phyloP scores from a whole-genome alignment of 2,888 invertebrate genomes.

The Stenchaetothrips biformis region DNA sequence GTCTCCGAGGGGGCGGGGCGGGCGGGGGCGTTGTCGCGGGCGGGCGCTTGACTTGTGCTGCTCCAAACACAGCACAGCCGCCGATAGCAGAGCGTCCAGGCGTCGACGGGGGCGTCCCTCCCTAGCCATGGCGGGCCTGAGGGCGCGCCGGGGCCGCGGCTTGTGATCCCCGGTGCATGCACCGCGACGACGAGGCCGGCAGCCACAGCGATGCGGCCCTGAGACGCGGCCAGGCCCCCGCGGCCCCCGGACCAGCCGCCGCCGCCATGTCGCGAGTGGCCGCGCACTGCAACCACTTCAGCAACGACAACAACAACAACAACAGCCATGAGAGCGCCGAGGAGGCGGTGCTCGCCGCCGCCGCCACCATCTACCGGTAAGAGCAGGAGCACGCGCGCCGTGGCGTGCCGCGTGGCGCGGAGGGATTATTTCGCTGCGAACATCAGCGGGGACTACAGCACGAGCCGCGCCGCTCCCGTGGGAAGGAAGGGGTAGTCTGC shows the following conservation, averaged over 20 bases:
- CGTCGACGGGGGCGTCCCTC: too few relatives aligned
- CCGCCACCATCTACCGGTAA: constrained; percentile 39
- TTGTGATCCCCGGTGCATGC: too few relatives aligned
- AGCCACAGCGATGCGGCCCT: not conserved
- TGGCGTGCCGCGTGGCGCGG: too few relatives aligned
- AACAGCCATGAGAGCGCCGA: constrained; percentile 40
- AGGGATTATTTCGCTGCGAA: constrained; percentile 22
- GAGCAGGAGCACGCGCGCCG: constrained; percentile 13
- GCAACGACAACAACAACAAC: constrained; percentile 42
- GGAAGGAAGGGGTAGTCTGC: too few relatives aligned
- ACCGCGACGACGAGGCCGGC: too few relatives aligned
- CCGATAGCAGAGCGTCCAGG: not conserved
- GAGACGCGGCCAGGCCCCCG: constrained; percentile 36
- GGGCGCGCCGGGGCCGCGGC: too few relatives aligned
- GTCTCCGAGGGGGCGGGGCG: not conserved
- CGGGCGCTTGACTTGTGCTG: too few relatives aligned
- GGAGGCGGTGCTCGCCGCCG: constrained; percentile 39
- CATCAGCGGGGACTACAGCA: constrained; percentile 39
- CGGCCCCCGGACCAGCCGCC: constrained; percentile 40
- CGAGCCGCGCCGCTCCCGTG: constrained; percentile 45
- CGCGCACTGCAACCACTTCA: constrained; percentile 49
- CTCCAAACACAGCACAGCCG: not conserved
- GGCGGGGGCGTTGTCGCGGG: too few relatives aligned
- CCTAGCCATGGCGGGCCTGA: not conserved
- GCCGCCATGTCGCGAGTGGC: constrained; percentile 44